Percentiles rank a stretch among this genome's conserved stretches.
Evolutionary conservation across 2,888 invertebrate genomes (phyloP).

Genomic region (Podotricha telesiphe): DNA sequence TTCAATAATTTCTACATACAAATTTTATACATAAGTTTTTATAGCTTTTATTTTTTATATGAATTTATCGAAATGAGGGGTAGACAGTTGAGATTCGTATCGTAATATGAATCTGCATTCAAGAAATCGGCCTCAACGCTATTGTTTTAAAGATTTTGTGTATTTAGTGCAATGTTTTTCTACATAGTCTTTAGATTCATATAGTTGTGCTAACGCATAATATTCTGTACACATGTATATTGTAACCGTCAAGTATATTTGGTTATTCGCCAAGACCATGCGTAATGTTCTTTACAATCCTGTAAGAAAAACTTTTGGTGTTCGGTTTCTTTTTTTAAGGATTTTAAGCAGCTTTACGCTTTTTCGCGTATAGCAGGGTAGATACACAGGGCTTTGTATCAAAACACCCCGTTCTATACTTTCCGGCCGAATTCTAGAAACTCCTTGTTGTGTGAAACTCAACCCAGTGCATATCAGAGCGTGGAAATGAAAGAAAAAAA

Average conservation of each 20-base stretch:
- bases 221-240: constrained; percentile 6
- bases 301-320: constrained; percentile 15
- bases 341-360: neutral
- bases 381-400: neutral
- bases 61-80: too few species aligned
- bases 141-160: too few species aligned
- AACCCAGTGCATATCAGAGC: too few species aligned
- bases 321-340: constrained; percentile 12
- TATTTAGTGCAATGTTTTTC: too few species aligned
- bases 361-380: neutral
- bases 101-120: too few species aligned
- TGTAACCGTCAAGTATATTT: constrained; percentile 42
- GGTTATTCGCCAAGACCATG: constrained; percentile 50
- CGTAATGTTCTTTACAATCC: constrained; percentile 44
- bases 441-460: too few species aligned
- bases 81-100: too few species aligned
- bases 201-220: neutral
- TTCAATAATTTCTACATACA: too few species aligned
- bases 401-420: neutral
- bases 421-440: neutral
- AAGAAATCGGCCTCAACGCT: too few species aligned
- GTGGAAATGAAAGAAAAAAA: too few species aligned
- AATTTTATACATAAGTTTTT: too few species aligned
- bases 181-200: neutral
- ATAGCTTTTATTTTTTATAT: too few species aligned